Evolutionary conservation across 2,797 vertebrate genomes (phyloP).

Genomic region (Chrysocyon brachyurus): DNA sequence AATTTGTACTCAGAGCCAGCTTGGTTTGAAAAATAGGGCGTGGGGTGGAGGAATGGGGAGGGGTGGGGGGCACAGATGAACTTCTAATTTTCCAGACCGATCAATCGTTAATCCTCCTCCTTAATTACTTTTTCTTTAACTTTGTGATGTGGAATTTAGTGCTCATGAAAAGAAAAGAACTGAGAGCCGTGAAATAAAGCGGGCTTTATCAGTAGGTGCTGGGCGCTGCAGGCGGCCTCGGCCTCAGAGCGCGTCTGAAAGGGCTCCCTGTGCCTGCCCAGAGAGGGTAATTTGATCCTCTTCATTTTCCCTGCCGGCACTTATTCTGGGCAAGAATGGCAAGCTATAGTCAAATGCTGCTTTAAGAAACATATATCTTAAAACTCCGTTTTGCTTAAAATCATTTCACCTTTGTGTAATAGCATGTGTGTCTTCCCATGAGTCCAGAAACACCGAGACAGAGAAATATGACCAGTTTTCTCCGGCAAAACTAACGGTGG

Average conservation of each 20-base stretch:
- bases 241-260: constrained; percentile 88
- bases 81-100: constrained; percentile 88
- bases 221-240: constrained; percentile 88
- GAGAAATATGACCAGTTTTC: constrained; percentile 4
- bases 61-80: constrained; percentile 74
- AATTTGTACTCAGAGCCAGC: constrained; percentile 76
- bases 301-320: constrained; percentile 87
- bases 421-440: constrained; percentile 62
- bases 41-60: constrained; percentile 45
- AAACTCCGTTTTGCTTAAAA: constrained; percentile 85
- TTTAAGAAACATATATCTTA: constrained; percentile 84
- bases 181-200: constrained; percentile 90
- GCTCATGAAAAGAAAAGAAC: constrained; percentile 89
- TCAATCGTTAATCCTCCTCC: constrained; percentile 90
- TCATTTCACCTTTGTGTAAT: constrained; percentile 80
- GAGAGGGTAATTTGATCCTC: constrained; percentile 90
- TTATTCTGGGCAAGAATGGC: constrained; percentile 84
- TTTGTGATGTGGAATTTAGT: constrained; percentile 91
- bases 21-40: constrained; percentile 74
- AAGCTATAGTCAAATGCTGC: constrained; percentile 86
- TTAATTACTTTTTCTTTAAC: constrained; percentile 90
- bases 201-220: constrained; percentile 91
- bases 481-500: constrained; percentile 16
- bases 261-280: constrained; percentile 87
- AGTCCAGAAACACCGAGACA: constrained; percentile 8